Evolutionary conservation across 1,140 invertebrate genomes (phyloP), one percentile per base, ranked within the genome.

Genomic region (Drosophila oshimai): DNA sequence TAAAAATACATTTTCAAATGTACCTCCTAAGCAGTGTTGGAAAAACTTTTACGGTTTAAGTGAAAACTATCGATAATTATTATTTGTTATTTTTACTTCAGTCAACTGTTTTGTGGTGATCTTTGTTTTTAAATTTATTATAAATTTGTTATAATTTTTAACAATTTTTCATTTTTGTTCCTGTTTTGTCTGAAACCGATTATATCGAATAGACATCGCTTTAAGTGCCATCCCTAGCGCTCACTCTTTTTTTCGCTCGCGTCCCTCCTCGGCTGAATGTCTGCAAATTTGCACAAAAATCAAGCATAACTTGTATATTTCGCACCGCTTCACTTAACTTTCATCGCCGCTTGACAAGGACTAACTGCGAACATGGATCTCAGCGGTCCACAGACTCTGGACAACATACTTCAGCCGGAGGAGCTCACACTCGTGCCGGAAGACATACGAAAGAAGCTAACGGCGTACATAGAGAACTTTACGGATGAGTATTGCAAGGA

Each of bases 381-480:
- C 18, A 54, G 46, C 39, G 89, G 71, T 84, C 74, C 77, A 5
- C 73, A 83, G 55, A 51, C 81, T 44, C 75, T 90, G 41, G 60
- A 29, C 45, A 77, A 53, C 28, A 62, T 89, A 34, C 77, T 91
- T 36, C 26, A 87, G 20, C 47, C 50, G 3, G 81, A 89, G 10
- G 90, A 91, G 34, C 36, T 90, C 33, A 46, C 79, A 26, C 71
- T 79, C 24, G 74, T 89, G 37, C 89, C 90, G 24, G 61, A 74
- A 13, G 68, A 74, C 9, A 46, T 90, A 29, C 78, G 77, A 42
- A 64, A 65, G 39, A 96, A 95, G 91, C 92, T 96, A 29, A 93
- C 94, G 60, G 78, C 81, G 2, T 93, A 68, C 61, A 53, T 84
- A 15, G 51, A 68, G n/a, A 50, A 80, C n/a, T 84, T 86, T 50